A percentile compares a stretch with the other conserved stretches of the same genome.
Conservation (phyloP, 2,888 invertebrate genomes). For the Alloplasta piceator region DNA sequence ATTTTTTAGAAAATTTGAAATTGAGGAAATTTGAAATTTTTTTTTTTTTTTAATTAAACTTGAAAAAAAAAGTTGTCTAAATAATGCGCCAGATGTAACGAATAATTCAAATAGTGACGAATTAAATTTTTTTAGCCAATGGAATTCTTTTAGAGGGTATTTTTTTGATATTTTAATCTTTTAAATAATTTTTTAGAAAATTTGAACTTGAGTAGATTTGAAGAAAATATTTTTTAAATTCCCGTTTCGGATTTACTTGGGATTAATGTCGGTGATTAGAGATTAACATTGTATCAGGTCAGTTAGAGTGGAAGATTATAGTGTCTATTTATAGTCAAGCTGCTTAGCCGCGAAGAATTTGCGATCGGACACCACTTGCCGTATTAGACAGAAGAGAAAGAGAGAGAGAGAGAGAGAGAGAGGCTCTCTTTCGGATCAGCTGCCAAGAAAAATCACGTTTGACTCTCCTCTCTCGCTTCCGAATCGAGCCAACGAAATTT, state of each 20-base stretch:
- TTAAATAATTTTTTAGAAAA: too few species aligned
- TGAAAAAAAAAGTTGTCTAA: too few species aligned
- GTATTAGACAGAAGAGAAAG: background rate
- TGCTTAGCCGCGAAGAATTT: slow-evolving; percentile 4
- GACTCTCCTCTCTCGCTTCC: background rate
- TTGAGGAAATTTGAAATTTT: background rate
- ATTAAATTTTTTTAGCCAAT: too few species aligned
- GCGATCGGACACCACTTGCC: background rate
- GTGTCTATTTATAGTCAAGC: slow-evolving; percentile 20
- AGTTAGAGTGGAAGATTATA: slow-evolving; percentile 31
- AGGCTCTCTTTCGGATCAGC: background rate
- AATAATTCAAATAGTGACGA: too few species aligned
- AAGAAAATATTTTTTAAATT: background rate
- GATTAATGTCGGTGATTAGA: slow-evolving; percentile 1
- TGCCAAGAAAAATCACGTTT: slow-evolving; percentile 41
- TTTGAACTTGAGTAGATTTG: too few species aligned
- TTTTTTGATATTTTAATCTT: too few species aligned
- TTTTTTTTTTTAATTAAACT: background rate
- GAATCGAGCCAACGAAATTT: slow-evolving; percentile 21
- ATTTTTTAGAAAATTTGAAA: too few species aligned
- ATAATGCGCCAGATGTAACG: too few species aligned
- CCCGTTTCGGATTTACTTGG: background rate
- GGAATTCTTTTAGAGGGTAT: too few species aligned
- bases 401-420: slow-evolving; percentile 18
- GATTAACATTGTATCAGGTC: slow-evolving; percentile 34